Evolutionary conservation across 2,113 vertebrate species (phyloP), one percentile per base, ranked within the genome.

Genomic region (Brachypodius melanocephalos): DNA sequence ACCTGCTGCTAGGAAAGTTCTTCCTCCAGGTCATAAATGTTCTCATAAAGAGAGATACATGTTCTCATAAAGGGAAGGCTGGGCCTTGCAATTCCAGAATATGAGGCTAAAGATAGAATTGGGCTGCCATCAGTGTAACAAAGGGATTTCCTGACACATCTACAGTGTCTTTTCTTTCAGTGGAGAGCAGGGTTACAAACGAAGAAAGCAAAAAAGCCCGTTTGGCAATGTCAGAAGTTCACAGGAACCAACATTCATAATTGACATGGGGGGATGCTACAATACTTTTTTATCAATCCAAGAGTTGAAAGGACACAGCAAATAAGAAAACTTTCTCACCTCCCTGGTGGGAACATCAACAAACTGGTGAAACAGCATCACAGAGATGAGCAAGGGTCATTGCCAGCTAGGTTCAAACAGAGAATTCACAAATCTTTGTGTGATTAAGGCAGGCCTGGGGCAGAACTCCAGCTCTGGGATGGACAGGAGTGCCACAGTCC

Each of bases 81-180:
- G 85, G 85, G 55, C 85, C 45, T 76, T 65, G 63, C 28, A 76
- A 36, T 80, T 85, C 67, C 92, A 83, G 85, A 93, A 79, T 32
- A 76, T 10, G 24, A 73, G 21, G 78, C 79, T 85, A 91, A 97
- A 96, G 75, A 90, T 67, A 96, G 90, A 88, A 84, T 61, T 17
- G 40, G 83, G 63, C 72, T 89, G 92, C 75, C 85, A 93, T 67
- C 80, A 74, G 43, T 17, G 4, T 2, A 80, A 94, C 68, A 94
- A 74, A 93, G 21, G 31, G 74, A 95, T 67, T 90, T 92, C 95
- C 90, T 84, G 95, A 92, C 80, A 84, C 83, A 90, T 93, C 59
- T 4, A 18, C 26, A 65, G 67, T 87, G 88, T 90, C 57, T 80
- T 66, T 71, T 84, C 43, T 89, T 77, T 94, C 88, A 81, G 21